Percentiles rank a stretch among this genome's conserved stretches.
Conservation (phyloP, 2,797 vertebrate genomes). For the Alectoris magna region DNA sequence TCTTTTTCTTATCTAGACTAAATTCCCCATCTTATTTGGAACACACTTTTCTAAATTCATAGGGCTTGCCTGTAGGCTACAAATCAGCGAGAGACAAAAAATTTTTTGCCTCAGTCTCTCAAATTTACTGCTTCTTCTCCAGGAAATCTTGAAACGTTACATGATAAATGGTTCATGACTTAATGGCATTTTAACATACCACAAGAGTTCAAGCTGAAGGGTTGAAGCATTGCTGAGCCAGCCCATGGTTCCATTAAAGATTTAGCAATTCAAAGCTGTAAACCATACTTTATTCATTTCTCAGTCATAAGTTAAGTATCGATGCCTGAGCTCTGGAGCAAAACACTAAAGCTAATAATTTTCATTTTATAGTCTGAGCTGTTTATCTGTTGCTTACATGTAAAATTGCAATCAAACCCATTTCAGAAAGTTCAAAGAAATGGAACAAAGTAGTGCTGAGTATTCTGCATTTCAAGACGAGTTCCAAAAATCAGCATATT, state of each 20-base stretch:
- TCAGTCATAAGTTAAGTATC: neutral
- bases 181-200: neutral
- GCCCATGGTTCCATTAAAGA: neutral
- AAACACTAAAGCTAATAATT: conserved; percentile 18
- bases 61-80: neutral
- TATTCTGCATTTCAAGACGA: neutral
- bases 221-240: conserved; percentile 35
- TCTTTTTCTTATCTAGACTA: neutral
- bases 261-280: conserved; percentile 1
- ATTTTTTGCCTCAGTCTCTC: neutral
- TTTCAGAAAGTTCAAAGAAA: conserved; percentile 1
- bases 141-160: neutral
- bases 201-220: neutral
- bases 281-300: conserved; percentile 6
- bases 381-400: neutral
- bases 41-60: neutral
- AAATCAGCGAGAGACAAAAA: neutral
- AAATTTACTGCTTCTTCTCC: conserved; percentile 40
- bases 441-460: neutral
- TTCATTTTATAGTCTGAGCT: neutral
- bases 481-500: neutral
- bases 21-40: neutral
- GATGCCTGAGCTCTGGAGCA: neutral
- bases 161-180: neutral
- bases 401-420: neutral